Base-by-base conservation (phyloP, 2,888 invertebrate species). In the Eilema griseolum region DNA sequence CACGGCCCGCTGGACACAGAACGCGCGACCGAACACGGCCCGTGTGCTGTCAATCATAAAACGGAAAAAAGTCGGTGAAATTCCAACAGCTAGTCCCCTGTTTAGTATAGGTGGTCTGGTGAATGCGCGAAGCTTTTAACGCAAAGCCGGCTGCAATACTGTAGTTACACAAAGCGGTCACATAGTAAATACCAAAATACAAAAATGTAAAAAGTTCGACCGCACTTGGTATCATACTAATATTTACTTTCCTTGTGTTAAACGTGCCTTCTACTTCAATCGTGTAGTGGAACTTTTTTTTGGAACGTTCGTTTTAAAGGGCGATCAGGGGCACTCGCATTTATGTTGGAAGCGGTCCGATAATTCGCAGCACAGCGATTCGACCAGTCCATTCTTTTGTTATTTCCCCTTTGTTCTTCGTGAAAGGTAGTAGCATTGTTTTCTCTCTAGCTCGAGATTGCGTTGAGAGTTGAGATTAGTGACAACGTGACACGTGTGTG, bases 41-140 rank as follows among this genome's bases (percentile, higher is more conserved):
- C 92, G 93, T 94, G 94, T 93, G 92, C 92, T 93, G 94, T 94
- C 94, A 94, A 94, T 95, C 94, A 95, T 94, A 94, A 94, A 95
- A 92, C 89, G 88, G 88, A 90, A 92, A 92, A 92, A 91, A 89
- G 83, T 85, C 84, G 86, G 82, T 88, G 83, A 90, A 93, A 92
- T 91, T 89, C 91, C 88, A 90, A 83, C 83, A 89, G 90, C 89
- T 91, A 90, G 90, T 90, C 89, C 89, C 83, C 87, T 91, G 86
- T 92, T 92, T 92, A 92, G 90, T 87, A 83, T 85, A 85, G 83
- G 86, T 83, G 74, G 84, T 78, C 81, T 79, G 83, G 73, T 73
- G 83, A 78, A 78, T 82, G 86, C 82, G 86, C 84, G 82, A 86
- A 85, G 86, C 86, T 88, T 90, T 89, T 86, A 85, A 81, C 85